phyloP scores from a whole-genome alignment of 2,113 vertebrate species.

The Platanista minor region DNA sequence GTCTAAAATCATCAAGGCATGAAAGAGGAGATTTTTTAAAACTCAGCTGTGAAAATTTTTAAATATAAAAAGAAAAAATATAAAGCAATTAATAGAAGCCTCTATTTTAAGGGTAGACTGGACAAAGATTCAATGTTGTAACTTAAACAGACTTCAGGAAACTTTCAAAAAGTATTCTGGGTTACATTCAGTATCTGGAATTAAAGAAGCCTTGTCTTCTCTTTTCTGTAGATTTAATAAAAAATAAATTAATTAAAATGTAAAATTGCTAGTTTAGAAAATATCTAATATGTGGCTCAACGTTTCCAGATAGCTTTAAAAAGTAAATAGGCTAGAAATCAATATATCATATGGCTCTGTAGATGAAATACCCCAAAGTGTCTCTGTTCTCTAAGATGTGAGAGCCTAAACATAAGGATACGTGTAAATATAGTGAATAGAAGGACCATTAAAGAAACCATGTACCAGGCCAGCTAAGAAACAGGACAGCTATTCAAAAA shows the following conservation, averaged over 20 bases:
- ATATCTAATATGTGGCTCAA: neutral
- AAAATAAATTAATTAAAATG: neutral
- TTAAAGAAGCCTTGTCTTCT: neutral
- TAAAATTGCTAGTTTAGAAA: neutral
- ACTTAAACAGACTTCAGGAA: neutral
- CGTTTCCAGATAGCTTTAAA: neutral
- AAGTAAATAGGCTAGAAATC: neutral
- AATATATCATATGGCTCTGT: neutral
- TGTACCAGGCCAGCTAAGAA: neutral
- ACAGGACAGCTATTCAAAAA: neutral
- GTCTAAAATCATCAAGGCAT: neutral
- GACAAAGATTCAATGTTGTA: neutral
- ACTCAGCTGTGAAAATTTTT: neutral
- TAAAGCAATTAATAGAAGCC: neutral
- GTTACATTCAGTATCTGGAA: neutral
- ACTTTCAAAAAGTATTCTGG: neutral
- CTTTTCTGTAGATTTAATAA: neutral
- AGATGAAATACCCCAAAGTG: neutral
- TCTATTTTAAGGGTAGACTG: neutral
- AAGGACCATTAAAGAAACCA: neutral
- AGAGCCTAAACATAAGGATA: neutral
- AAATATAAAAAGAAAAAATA: neutral
- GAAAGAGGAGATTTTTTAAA: neutral
- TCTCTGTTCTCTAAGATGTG: neutral
- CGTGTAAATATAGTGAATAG: neutral